A percentile compares a stretch with the other conserved stretches of the same genome.
Conservation (phyloP, 2,113 vertebrate genomes). For the Paradoxurus hermaphroditus region DNA sequence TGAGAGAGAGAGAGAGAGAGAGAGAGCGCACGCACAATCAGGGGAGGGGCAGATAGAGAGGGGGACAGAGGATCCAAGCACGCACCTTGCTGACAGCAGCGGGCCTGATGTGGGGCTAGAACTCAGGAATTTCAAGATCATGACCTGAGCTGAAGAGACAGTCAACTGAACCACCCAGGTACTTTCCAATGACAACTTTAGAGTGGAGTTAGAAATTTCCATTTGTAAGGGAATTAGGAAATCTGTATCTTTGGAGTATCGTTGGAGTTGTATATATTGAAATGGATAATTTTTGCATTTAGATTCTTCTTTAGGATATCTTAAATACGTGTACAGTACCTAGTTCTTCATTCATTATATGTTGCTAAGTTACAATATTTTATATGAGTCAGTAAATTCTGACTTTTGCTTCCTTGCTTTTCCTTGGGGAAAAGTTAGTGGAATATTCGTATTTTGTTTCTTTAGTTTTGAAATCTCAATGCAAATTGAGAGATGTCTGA, state of each 20-base stretch:
- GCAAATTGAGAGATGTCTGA: neutral
- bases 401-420: neutral
- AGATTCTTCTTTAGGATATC: neutral
- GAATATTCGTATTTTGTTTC: conserved; percentile 23
- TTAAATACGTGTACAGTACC: neutral
- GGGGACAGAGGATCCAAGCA: too few species aligned
- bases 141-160: too few species aligned
- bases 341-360: neutral
- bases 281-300: neutral
- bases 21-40: too few species aligned
- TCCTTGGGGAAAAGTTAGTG: neutral
- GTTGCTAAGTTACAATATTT: neutral
- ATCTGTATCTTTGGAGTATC: neutral
- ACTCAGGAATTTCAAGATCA: too few species aligned
- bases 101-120: too few species aligned
- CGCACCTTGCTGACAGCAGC: too few species aligned
- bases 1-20: too few species aligned
- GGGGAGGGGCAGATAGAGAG: too few species aligned
- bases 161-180: too few species aligned
- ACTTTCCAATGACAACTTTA: neutral
- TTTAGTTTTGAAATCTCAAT: conserved; percentile 6
- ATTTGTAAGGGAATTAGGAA: neutral
- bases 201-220: neutral
- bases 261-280: neutral
- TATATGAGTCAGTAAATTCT: neutral